phyloP scores from a whole-genome alignment of 2,797 vertebrate species.

The Propithecus deckenii region DNA sequence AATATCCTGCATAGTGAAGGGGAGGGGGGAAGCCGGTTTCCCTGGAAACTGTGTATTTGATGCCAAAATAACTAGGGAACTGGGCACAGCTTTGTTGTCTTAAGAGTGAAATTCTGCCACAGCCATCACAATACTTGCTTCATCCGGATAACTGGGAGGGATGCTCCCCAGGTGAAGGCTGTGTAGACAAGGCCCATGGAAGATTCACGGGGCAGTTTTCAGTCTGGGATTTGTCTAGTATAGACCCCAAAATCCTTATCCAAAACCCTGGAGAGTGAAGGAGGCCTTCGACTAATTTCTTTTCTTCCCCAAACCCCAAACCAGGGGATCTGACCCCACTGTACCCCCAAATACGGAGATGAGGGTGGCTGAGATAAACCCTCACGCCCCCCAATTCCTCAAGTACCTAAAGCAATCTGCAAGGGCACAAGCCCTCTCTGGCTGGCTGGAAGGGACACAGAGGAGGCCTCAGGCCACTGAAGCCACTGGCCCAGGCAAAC shows the following conservation, averaged over 20 bases:
- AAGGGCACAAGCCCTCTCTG: background rate
- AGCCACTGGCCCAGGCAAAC: background rate
- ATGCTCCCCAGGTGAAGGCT: background rate
- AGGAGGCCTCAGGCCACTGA: background rate
- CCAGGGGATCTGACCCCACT: background rate
- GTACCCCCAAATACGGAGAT: background rate
- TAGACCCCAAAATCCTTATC: background rate
- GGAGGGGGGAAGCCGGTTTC: conserved; percentile 50
- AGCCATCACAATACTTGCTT: conserved; percentile 59
- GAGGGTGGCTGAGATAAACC: background rate
- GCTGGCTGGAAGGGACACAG: background rate
- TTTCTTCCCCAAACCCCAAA: background rate
- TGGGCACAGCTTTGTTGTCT: conserved; percentile 64
- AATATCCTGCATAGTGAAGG: conserved; percentile 63
- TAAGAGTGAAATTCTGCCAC: conserved; percentile 56
- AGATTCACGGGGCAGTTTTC: background rate
- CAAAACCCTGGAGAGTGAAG: background rate
- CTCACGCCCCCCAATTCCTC: background rate
- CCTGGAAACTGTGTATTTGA: conserved; percentile 73
- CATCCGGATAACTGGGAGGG: conserved; percentile 41
- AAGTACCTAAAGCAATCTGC: background rate
- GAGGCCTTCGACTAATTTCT: background rate
- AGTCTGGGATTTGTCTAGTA: background rate
- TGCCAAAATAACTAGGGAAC: conserved; percentile 79
- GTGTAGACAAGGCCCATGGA: background rate